Evolutionary conservation across 2,888 invertebrate genomes (phyloP).

Genomic region (Fragum whitleyi): DNA sequence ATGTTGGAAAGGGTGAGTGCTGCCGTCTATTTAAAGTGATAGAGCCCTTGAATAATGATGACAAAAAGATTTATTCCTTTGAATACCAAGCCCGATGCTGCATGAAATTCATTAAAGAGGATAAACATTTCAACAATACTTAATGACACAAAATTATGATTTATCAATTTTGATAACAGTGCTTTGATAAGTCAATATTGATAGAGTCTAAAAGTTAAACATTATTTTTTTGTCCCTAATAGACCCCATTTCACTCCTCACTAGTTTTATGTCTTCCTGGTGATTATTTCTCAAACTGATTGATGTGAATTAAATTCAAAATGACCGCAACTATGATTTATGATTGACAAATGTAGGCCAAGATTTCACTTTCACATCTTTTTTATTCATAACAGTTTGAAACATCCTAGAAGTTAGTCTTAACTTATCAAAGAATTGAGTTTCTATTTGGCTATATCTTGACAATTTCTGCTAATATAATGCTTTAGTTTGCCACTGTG

Average conservation of each 20-base stretch:
- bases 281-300: background rate
- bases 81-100: no score
- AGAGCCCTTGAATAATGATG: no score
- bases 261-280: background rate
- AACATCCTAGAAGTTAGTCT: no score
- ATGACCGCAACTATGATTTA: slow-evolving; percentile 1
- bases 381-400: background rate
- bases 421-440: no score
- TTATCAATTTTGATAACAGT: slow-evolving; percentile 2
- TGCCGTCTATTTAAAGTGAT: no score
- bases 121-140: background rate
- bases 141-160: background rate
- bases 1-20: no score
- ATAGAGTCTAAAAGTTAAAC: background rate
- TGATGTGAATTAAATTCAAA: background rate
- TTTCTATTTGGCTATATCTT: no score
- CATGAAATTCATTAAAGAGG: no score
- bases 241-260: background rate
- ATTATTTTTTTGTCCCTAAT: background rate
- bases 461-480: no score
- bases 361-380: background rate
- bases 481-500: no score
- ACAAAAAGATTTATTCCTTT: no score
- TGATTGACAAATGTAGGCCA: background rate
- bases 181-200: slow-evolving; percentile 6